phyloP scores from a whole-genome alignment of 2,113 vertebrate species.

The Falcunculus frontatus region DNA sequence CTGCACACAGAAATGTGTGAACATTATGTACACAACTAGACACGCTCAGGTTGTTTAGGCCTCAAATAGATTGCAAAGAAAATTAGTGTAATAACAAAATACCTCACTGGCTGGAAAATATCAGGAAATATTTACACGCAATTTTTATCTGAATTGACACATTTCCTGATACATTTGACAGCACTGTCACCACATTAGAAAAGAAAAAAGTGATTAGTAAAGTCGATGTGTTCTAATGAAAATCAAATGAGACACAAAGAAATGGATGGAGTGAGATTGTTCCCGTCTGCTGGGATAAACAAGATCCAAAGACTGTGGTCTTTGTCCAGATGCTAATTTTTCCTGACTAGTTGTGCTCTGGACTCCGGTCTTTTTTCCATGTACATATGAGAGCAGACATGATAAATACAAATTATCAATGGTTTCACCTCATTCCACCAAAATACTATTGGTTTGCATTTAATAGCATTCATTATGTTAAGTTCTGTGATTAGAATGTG shows the following conservation, averaged over 20 bases:
- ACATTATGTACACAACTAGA: neutral
- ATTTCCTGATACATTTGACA: neutral
- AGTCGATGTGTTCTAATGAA: neutral
- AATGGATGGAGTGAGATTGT: neutral
- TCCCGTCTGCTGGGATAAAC: neutral
- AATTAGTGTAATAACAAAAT: neutral
- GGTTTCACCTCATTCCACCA: neutral
- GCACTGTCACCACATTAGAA: neutral
- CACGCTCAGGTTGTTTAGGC: neutral
- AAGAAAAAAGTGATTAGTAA: neutral
- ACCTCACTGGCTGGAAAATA: neutral
- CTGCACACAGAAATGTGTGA: neutral
- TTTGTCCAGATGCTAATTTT: neutral
- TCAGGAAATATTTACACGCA: neutral
- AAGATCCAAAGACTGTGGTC: neutral
- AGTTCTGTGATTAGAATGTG: neutral
- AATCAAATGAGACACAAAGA: neutral
- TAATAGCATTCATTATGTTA: neutral
- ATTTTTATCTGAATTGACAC: neutral
- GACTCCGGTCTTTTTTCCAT: neutral
- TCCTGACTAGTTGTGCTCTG: neutral
- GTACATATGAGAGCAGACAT: neutral
- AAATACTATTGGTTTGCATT: neutral
- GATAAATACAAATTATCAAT: neutral
- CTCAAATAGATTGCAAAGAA: neutral